Evolutionary conservation across 2,888 invertebrate genomes (phyloP), one percentile per base, ranked within the genome.

Genomic region (Schizotus pectinicornis): DNA sequence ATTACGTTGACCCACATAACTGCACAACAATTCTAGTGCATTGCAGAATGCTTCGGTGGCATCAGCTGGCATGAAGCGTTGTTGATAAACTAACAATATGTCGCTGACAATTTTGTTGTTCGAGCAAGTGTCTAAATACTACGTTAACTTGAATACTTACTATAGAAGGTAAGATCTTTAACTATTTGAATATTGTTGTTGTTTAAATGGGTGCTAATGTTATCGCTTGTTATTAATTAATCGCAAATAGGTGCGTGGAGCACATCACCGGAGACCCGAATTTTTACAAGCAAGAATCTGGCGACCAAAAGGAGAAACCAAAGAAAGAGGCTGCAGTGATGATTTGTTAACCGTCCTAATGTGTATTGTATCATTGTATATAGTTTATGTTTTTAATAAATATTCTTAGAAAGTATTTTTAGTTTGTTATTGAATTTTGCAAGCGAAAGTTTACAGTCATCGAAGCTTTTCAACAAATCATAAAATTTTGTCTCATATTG

Each of bases 1-100:
- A 41, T 41, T 41, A 11, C 7, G 14, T 41, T 41, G 7, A 30
- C 73, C 11, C 31, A 36, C 7, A 49, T 49, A 37, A 11, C n/a
- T 9, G 31, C 41, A 41, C 41, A 32, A 31, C 42, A 31, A 31
- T 42, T 31, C 42, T 11, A 42, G 32, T 31, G 36, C 36, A 35
- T n/a, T 11, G 2, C 22, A 42, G 31, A 8, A 31, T 5, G 7
- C 7, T 6, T 30, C 6, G 8, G 11, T 30, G 30, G 12, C 42
- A n/a, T 3, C 7, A n/a, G 8, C 32, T 30, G 30, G 12, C 42
- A n/a, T 3, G 11, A n/a, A n/a, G 30, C 3, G 12, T 39, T 6
- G 32, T 11, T 30, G n/a, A 42, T 31, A 11, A 13, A 6, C 6
- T 12, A 42, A 51, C 12, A 31, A 43, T 45, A 37, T 46, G 46